These are phyloP conservation scores for Centropristis striata DNA, from an alignment of 2,113 vertebrate genomes.

Conservation along the genomic window DNA sequence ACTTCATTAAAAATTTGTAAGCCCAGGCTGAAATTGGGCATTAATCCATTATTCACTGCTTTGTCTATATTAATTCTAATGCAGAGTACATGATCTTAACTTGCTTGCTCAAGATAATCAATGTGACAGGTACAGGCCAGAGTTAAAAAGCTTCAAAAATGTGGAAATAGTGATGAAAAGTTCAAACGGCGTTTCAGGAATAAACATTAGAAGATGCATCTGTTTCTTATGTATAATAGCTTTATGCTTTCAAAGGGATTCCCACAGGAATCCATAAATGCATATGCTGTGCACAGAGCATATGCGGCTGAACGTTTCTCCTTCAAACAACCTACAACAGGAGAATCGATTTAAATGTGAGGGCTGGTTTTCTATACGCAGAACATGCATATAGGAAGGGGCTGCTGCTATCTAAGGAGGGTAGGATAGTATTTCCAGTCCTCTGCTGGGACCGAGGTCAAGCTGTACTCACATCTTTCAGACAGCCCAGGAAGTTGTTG, in stretches of 20 bases:
- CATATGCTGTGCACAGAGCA: conserved; percentile 43
- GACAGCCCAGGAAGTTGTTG: conserved; percentile 98
- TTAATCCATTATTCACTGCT: conserved; percentile 58
- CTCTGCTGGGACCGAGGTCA: conserved; percentile 48
- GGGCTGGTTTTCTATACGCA: conserved; percentile 56
- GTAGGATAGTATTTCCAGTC: conserved; percentile 61
- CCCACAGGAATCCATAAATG: conserved; percentile 61
- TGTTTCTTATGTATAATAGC: conserved; percentile 60
- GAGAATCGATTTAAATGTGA: conserved; percentile 64
- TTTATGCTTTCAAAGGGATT: conserved; percentile 51
- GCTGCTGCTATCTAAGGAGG: conserved; percentile 39
- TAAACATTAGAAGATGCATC: conserved; percentile 30
- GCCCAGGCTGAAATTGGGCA: conserved; percentile 50
- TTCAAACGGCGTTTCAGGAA: conserved; percentile 24
- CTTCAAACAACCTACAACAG: conserved; percentile 74
- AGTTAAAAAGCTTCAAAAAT: conserved; percentile 44
- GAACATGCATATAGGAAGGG: conserved; percentile 46
- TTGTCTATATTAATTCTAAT: conserved; percentile 53
- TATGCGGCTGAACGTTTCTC: conserved; percentile 58
- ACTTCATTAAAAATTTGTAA: conserved; percentile 57
- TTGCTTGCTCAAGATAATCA: conserved; percentile 65
- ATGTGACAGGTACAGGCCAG: conserved; percentile 59
- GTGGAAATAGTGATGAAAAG: conserved; percentile 27
- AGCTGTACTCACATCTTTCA: conserved; percentile 91
- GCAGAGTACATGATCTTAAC: conserved; percentile 42